Conservation (phyloP, 2,888 invertebrate genomes). For the Lordiphosa andalusiaca region DNA sequence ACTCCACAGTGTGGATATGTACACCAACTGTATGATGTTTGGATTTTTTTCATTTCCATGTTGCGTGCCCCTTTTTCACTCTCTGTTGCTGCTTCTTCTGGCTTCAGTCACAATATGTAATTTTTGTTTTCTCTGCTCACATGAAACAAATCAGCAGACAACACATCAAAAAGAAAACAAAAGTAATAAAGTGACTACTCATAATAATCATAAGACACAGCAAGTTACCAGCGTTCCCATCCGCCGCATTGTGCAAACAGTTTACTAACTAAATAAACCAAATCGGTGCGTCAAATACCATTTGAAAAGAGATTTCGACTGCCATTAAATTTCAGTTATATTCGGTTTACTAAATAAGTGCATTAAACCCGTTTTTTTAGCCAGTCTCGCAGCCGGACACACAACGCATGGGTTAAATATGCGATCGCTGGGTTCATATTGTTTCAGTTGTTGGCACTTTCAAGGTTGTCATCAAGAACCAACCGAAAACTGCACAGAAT, state of each 20-base stretch:
- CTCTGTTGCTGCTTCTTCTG: constrained; percentile 5
- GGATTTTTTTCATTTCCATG: constrained; percentile 22
- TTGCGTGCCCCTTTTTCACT: neutral
- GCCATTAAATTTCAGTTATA: constrained; percentile 26
- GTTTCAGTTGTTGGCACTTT: constrained; percentile 50
- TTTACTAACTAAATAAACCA: constrained; percentile 17
- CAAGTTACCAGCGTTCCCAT: constrained; percentile 40
- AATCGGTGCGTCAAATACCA: too few species aligned
- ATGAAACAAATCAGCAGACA: constrained; percentile 13
- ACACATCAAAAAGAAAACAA: neutral
- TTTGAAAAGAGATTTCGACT: neutral
- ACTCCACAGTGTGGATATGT: constrained; percentile 7
- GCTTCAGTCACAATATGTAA: constrained; percentile 38
- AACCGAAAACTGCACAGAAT: too few species aligned
- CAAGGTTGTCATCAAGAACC: constrained; percentile 51
- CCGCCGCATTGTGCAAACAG: constrained; percentile 46
- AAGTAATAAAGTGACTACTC: constrained; percentile 59
- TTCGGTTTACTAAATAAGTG: too few species aligned
- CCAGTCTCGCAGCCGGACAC: constrained; percentile 1
- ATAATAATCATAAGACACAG: constrained; percentile 56
- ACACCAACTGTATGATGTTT: constrained; percentile 16
- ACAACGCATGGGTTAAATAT: constrained; percentile 6
- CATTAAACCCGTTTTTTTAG: too few species aligned
- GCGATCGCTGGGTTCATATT: constrained; percentile 30
- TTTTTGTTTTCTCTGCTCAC: constrained; percentile 49